Base-by-base conservation (phyloP, 2,113 vertebrate species). In the Aegypius monachus region DNA sequence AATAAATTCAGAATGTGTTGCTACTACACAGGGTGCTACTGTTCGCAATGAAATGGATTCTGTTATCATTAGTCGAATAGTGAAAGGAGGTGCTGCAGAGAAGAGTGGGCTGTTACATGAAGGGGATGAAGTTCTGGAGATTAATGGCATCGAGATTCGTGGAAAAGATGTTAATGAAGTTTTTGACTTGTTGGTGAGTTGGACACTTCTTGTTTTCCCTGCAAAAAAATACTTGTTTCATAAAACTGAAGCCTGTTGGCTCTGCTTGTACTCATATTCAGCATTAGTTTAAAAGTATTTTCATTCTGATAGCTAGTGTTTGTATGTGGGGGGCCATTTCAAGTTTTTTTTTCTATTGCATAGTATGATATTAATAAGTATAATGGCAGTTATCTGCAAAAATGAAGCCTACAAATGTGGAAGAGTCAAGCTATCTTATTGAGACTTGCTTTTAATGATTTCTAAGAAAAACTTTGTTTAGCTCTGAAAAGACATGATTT, bases 151-250 rank as follows among this genome's bases (percentile, higher is more conserved):
- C 91, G 98, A 99, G 50, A 99, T 99, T 81, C 99, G 99, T 45
- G 99, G 99, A 45, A 99, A 99, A 97, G 99, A 99, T 78, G 98
- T 99, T 96, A 99, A 99, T 97, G 99, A 99, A 86, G 99, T 99
- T 93, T 99, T 99, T 84, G 99, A 99, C 91, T 96, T 99, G 75
- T 94, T 99, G 99, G 99, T 99, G 97, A 98, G 99, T 97, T 96
- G 65, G 3, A 16, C 4, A 17, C 36, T 83, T 36, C 25, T 48
- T 58, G 7, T 75, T 90, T 70, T 45, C 42, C 32, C 25, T 88
- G 55, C 4, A 88, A 45, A 73, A 73, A 89, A 86, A 52, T 80
- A 53, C 16, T 84, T 2, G 5, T 91, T 86, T 89, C 29, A 2
- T 65, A 85, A 86, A 74, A 50, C 23, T 90, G 42, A 94, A 77